Evolutionary conservation across 2,113 vertebrate genomes (phyloP).

Genomic region (Halcyon senegalensis): DNA sequence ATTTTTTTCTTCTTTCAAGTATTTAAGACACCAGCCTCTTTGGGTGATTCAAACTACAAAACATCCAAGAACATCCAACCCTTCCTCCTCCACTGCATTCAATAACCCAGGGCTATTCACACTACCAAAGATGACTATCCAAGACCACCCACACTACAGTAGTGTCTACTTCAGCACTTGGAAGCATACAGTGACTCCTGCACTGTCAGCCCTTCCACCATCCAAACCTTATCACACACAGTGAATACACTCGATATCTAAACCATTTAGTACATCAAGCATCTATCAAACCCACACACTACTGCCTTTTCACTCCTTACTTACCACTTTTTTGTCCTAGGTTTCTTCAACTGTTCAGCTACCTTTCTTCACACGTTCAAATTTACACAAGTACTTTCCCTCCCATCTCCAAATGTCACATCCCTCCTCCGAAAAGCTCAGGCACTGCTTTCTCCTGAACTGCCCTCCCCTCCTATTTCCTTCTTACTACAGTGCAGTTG

Average conservation of each 20-base stretch:
- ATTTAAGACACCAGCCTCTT: not conserved
- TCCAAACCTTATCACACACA: not conserved
- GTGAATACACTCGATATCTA: not conserved
- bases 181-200: not conserved
- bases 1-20: rapidly evolving
- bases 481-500: not conserved
- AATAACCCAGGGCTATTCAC: not conserved
- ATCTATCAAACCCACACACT: not conserved
- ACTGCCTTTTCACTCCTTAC: not conserved
- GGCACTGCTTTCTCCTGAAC: not conserved
- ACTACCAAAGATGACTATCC: not conserved
- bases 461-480: not conserved
- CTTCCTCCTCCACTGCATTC: not conserved
- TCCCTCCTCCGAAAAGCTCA: not conserved
- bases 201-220: not conserved
- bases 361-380: not conserved
- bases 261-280: not conserved
- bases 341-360: not conserved
- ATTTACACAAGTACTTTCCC: not conserved
- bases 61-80: not conserved
- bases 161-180: not conserved
- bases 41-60: not conserved
- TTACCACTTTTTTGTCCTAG: not conserved
- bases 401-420: rapidly evolving
- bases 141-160: not conserved